These are phyloP conservation scores for Caenorhabditis elegans DNA, from an alignment of 1,140 invertebrate genomes.

Conservation along the genomic window WBcel235 BX284605.5:7095501-7096000, in stretches of 20 bases:
- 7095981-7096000: not conserved
- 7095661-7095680: no score
- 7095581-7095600: no score
- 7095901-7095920: not conserved
- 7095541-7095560: no score
- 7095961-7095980: not conserved
- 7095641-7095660: no score
- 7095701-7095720: no score
- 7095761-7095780: not conserved
- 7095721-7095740: not conserved
- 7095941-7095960: not conserved
- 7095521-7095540: not conserved
- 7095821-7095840: constrained; percentile 13
- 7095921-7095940: not conserved
- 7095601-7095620: no score
- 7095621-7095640: no score
- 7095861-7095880: not conserved
- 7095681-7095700: no score
- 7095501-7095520: not conserved
- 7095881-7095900: not conserved
- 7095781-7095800: constrained; percentile 4
- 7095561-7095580: no score
- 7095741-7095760: not conserved
- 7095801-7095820: not conserved
- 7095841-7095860: constrained; percentile 6